Evolutionary conservation across 2,113 vertebrate species (phyloP), one percentile per base, ranked within the genome.

Genomic region (Misgurnus anguillicaudatus): DNA sequence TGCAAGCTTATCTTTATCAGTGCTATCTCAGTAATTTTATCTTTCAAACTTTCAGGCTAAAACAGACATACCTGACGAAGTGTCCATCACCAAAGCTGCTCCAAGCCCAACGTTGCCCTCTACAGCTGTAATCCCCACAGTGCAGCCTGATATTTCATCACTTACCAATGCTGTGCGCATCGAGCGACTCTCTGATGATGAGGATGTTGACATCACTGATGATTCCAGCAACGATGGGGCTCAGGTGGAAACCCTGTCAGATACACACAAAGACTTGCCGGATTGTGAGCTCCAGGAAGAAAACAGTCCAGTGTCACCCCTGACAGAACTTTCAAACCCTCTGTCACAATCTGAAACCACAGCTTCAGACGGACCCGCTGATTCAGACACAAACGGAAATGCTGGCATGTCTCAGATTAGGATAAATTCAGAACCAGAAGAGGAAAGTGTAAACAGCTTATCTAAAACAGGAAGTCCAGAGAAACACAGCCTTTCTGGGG

Each of bases 171-270:
- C 94, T 0, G 92, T 99, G 70, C 95, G 94, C 77, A 98, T 98
- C 42, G 95, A 99, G 84, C 94, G 91, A 62, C 90, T 98, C 57
- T 97, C 95, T 10, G 96, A 97, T 45, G 96, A 98, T 24, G 97
- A 99, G 87, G 98, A 99, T 17, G 95, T 99, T 17, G 96, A 99
- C 84, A 98, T 99, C 87, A 98, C 96, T 0, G 96, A 99, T 80
- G 96, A 96, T 55, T 71, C 88, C 66, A 87, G 87, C 31, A 87
- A 89, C 0, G 83, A 89, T 0, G 86, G 75, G 57, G 68, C 9
- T 0, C 82, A 65, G 55, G 60, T 38, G 4, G 81, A 57, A 31
- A 77, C 21, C 55, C 76, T 75, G 2, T 72, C 21, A 58, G 76
- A 78, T 31, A 38, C 55, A 31, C 31, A 6, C 45, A 60, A 74